Conservation (phyloP, 2,797 vertebrate genomes). For the Channa striata region DNA sequence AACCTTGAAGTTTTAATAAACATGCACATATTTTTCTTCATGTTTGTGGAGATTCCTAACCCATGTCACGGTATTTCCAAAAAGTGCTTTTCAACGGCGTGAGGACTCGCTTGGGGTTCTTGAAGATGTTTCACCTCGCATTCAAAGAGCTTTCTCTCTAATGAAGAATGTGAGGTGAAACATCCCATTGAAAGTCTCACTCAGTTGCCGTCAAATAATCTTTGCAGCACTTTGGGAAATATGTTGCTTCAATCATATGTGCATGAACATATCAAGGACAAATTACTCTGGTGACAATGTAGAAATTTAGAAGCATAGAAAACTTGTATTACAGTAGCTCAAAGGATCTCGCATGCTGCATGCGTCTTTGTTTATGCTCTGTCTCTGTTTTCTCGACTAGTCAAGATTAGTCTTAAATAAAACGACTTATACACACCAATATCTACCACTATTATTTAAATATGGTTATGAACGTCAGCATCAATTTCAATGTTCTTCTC, state of each 20-base stretch:
- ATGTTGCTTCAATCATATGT: not conserved
- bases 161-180: too few species aligned
- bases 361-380: constrained; percentile 11
- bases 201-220: too few species aligned
- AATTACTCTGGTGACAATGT: not conserved
- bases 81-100: not conserved
- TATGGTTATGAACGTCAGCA: constrained; percentile 20
- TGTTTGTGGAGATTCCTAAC: not conserved
- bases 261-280: constrained; percentile 18
- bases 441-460: constrained; percentile 26
- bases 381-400: constrained; percentile 10
- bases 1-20: constrained; percentile 12
- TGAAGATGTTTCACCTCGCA: too few species aligned
- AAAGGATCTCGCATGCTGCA: constrained; percentile 30
- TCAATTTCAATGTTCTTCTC: constrained; percentile 12
- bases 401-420: constrained; percentile 51
- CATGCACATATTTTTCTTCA: not conserved
- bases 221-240: too few species aligned
- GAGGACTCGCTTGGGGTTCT: too few species aligned
- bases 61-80: not conserved
- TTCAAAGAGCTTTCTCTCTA: too few species aligned
- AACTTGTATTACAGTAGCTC: not conserved
- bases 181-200: too few species aligned
- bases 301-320: not conserved
- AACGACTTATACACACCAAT: constrained; percentile 26